phyloP scores from a whole-genome alignment of 2,888 invertebrate genomes.

The Drosophila paramelanica region DNA sequence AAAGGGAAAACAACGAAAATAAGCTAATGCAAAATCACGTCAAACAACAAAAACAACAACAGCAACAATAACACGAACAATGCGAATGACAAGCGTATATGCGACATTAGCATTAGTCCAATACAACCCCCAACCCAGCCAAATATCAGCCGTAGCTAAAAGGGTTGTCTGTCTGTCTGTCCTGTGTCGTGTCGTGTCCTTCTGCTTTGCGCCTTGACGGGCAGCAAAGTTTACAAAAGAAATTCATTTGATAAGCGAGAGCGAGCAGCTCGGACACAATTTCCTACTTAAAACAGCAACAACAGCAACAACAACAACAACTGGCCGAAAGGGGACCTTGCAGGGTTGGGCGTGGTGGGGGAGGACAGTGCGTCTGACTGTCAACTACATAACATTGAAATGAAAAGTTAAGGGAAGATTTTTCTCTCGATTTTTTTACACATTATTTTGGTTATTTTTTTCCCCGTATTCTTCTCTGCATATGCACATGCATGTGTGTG shows the following conservation, averaged over 20 bases:
- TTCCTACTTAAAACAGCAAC: slow-evolving; percentile 76
- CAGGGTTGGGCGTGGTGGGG: not conserved
- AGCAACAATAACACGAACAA: slow-evolving; percentile 17
- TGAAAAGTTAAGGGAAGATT: slow-evolving; percentile 76
- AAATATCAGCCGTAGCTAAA: slow-evolving; percentile 45
- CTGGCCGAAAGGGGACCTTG: slow-evolving; percentile 44
- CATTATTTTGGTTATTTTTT: slow-evolving; percentile 28
- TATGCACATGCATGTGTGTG: slow-evolving; percentile 50
- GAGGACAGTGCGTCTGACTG: slow-evolving; percentile 60
- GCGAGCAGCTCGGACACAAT: slow-evolving; percentile 74
- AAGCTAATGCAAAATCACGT: slow-evolving; percentile 71
- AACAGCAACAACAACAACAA: slow-evolving; percentile 38
- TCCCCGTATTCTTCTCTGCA: slow-evolving; percentile 30
- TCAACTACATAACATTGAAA: slow-evolving; percentile 77
- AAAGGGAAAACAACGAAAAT: slow-evolving; percentile 7
- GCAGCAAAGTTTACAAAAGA: slow-evolving; percentile 72
- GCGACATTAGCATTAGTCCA: slow-evolving; percentile 66
- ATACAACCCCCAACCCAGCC: not conserved
- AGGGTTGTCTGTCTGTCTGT: slow-evolving; percentile 69
- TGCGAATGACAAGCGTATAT: slow-evolving; percentile 58
- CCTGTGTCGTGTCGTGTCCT: slow-evolving; percentile 32
- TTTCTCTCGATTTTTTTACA: slow-evolving; percentile 41
- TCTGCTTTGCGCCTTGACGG: slow-evolving; percentile 47
- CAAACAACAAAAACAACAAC: slow-evolving; percentile 19
- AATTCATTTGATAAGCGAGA: slow-evolving; percentile 72